Conservation (phyloP, 1,140 invertebrate genomes). For the Trypoxylus dichotomus region DNA sequence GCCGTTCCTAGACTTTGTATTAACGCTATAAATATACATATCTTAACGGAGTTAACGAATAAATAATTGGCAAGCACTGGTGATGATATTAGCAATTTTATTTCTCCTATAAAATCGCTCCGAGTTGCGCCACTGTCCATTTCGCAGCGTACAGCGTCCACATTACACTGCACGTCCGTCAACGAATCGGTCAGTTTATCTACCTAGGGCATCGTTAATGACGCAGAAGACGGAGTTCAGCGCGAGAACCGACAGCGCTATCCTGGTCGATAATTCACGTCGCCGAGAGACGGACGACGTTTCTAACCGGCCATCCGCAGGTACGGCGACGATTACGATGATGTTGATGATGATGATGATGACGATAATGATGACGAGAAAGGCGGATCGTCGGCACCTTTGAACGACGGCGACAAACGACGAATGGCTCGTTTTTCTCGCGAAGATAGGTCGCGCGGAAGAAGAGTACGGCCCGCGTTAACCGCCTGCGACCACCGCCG, state of each 20-base stretch:
- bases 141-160: too few relatives aligned
- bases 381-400: neutral
- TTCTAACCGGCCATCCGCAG: neutral
- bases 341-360: neutral
- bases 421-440: neutral
- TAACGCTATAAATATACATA: too few relatives aligned
- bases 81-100: too few relatives aligned
- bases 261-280: neutral
- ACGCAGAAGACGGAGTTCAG: neutral
- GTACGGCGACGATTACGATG: neutral
- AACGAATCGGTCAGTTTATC: neutral
- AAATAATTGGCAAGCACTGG: too few relatives aligned
- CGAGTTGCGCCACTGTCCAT: too few relatives aligned
- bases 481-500: constrained; percentile 38
- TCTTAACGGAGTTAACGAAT: too few relatives aligned
- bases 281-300: neutral
- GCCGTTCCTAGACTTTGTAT: too few relatives aligned
- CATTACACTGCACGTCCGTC: neutral
- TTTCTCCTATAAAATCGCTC: too few relatives aligned
- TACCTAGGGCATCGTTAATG: constrained; percentile 13
- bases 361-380: neutral
- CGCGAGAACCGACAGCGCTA: neutral
- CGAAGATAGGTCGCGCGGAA: neutral
- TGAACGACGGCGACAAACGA: neutral
- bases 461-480: constrained; percentile 31